Conservation (phyloP, 1,140 invertebrate genomes). For the Aricia agestis region DNA sequence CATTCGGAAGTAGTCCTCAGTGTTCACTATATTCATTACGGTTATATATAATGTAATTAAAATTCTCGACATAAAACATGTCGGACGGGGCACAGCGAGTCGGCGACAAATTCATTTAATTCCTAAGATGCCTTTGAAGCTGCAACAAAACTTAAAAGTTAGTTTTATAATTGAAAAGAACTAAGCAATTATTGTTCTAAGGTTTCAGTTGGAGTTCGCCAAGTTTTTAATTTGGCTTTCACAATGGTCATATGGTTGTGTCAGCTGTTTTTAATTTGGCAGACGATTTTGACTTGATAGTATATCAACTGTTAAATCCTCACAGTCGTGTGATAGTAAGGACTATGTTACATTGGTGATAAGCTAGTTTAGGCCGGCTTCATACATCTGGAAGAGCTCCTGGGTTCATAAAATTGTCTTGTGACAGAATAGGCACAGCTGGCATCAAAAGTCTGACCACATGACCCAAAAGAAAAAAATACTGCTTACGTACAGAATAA, state of each 20-base stretch:
- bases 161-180: constrained; percentile 50
- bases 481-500: no score
- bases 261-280: background rate
- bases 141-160: constrained; percentile 44
- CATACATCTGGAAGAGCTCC: no score
- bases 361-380: no score
- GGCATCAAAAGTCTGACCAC: no score
- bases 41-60: constrained; percentile 59
- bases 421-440: no score
- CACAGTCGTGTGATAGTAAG: no score
- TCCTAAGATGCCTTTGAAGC: constrained; percentile 42
- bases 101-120: constrained; percentile 53
- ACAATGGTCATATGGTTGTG: background rate
- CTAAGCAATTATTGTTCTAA: constrained; percentile 36
- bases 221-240: constrained; percentile 16
- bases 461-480: no score
- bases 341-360: no score
- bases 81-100: constrained; percentile 50
- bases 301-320: no score
- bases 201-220: constrained; percentile 28
- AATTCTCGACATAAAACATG: constrained; percentile 66
- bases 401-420: no score
- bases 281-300: background rate
- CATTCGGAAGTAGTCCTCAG: constrained; percentile 7
- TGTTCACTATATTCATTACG: constrained; percentile 1